Evolutionary conservation across 2,888 invertebrate species (phyloP).

Genomic region (Phlogophora meticulosa): DNA sequence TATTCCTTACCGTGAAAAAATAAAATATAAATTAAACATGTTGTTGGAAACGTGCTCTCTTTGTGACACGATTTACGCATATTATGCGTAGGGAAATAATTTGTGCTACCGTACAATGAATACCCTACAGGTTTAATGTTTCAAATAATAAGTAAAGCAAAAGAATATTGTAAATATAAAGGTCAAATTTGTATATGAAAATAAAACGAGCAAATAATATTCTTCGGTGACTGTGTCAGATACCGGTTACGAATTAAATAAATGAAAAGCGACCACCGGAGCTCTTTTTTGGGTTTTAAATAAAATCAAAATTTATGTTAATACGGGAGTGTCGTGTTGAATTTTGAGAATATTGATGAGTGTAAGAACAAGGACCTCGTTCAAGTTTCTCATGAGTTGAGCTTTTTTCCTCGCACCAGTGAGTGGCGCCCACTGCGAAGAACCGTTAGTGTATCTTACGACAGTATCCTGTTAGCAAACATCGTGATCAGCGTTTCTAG

Average conservation of each 20-base stretch:
- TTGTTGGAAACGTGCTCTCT: slow-evolving; percentile 56
- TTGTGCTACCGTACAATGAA: background rate
- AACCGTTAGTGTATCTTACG: slow-evolving; percentile 65
- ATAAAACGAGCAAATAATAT: slow-evolving; percentile 20
- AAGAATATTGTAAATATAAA: background rate
- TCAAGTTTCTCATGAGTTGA: slow-evolving; percentile 35
- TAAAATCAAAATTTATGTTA: slow-evolving; percentile 33
- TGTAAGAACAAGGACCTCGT: slow-evolving; percentile 45
- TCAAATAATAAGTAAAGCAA: slow-evolving; percentile 1
- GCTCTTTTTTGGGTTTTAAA: slow-evolving; percentile 22
- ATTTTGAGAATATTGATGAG: slow-evolving; percentile 36
- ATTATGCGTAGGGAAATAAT: background rate
- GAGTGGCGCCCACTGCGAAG: slow-evolving; percentile 43
- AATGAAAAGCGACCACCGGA: slow-evolving; percentile 13
- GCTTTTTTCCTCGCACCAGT: slow-evolving; percentile 51
- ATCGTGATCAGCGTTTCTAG: slow-evolving; percentile 68
- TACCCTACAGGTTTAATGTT: slow-evolving; percentile 13
- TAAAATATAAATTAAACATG: slow-evolving; percentile 55
- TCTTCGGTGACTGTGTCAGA: slow-evolving; percentile 45
- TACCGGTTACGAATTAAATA: slow-evolving; percentile 31
- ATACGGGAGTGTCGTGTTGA: slow-evolving; percentile 2
- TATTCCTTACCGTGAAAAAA: slow-evolving; percentile 55
- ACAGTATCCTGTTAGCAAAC: slow-evolving; percentile 69
- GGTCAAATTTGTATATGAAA: background rate
- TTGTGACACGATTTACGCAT: slow-evolving; percentile 11